phyloP scores from a whole-genome alignment of 2,113 vertebrate species.

The Leptosomus discolor region DNA sequence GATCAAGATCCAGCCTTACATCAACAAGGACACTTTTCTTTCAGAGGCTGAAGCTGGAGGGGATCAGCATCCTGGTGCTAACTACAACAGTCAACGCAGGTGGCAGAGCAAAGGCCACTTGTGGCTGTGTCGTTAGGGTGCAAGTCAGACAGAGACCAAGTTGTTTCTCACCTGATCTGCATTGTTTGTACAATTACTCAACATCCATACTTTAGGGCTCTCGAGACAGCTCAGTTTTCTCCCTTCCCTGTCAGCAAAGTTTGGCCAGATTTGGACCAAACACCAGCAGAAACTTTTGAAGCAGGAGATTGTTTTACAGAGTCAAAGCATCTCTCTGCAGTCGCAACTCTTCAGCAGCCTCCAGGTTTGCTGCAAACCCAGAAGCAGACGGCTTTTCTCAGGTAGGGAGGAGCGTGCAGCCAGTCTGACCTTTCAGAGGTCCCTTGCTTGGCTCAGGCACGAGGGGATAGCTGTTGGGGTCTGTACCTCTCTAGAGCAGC shows the following conservation, averaged over 20 bases:
- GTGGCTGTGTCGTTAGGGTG: background rate
- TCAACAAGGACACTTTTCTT: background rate
- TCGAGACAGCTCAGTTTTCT: background rate
- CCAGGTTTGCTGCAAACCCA: background rate
- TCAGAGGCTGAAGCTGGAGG: background rate
- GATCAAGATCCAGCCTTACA: background rate
- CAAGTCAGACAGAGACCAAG: background rate
- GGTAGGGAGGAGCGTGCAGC: background rate
- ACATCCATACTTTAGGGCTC: background rate
- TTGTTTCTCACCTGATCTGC: background rate
- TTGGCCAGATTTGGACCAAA: background rate
- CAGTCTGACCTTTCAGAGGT: background rate
- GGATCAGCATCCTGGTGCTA: background rate
- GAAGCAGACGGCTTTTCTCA: background rate
- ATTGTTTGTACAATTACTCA: background rate
- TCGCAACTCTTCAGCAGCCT: background rate
- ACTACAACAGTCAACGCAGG: no score
- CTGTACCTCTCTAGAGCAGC: conserved; percentile 91
- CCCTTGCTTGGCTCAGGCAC: background rate
- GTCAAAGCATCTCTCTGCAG: background rate
- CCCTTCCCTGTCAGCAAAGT: background rate
- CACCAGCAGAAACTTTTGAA: background rate
- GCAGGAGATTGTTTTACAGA: background rate
- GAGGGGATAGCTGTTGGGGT: background rate
- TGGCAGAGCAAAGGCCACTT: background rate